These are phyloP conservation scores for Mionectes olivaceus DNA, from an alignment of 2,797 vertebrate genomes.

Conservation along the genomic window DNA sequence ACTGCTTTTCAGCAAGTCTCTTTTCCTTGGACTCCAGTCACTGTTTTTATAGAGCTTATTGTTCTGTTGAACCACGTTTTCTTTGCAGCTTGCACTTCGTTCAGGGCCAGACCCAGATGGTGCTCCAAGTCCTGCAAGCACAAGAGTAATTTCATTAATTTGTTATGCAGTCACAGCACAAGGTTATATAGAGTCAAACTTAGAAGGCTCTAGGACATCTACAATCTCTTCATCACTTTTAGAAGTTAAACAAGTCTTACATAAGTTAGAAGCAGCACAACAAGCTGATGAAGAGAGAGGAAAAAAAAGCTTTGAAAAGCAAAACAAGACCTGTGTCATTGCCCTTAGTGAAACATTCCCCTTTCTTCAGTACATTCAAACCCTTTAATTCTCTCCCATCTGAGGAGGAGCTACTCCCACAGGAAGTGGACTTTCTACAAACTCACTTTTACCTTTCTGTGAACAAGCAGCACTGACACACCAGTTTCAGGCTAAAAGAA, in stretches of 20 bases:
- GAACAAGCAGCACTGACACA: neutral
- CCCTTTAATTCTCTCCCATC: neutral
- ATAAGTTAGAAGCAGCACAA: constrained; percentile 2
- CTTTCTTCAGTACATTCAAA: neutral
- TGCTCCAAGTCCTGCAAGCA: constrained; percentile 92
- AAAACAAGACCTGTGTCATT: neutral
- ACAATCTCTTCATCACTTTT: neutral
- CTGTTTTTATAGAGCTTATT: constrained; percentile 98
- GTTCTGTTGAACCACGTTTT: constrained; percentile 99
- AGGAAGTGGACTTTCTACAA: neutral
- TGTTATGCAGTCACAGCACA: neutral
- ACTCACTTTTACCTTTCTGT: neutral
- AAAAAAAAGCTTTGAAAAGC: neutral
- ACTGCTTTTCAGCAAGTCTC: constrained; percentile 89
- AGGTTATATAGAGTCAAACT: neutral
- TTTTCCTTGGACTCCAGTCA: constrained; percentile 96
- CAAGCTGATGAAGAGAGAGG: neutral
- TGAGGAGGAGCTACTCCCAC: neutral
- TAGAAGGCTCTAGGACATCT: neutral
- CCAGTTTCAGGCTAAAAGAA: neutral
- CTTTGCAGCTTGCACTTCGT: constrained; percentile 97
- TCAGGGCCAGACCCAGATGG: constrained; percentile 93
- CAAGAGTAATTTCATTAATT: neutral
- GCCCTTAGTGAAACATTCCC: neutral
- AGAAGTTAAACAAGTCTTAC: neutral